Evolutionary conservation across 2,113 vertebrate genomes (phyloP).

Genomic region (Acrocephalus arundinaceus): DNA sequence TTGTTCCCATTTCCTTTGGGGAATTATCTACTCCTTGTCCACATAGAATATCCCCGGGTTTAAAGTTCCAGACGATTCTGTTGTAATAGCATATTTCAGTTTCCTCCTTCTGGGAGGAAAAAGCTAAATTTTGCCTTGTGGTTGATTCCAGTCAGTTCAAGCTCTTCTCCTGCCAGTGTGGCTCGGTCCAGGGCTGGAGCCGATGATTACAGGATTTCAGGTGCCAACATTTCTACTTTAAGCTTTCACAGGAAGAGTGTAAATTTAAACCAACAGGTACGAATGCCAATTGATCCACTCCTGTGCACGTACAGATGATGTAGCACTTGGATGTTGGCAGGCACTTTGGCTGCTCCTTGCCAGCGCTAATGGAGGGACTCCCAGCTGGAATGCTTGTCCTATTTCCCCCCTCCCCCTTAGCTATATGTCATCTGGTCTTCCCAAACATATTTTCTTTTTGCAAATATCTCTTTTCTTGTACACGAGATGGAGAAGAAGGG

Average conservation of each 20-base stretch:
- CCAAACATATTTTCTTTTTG: not conserved
- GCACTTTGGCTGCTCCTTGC: slow-evolving; percentile 5
- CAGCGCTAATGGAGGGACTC: slow-evolving; percentile 65
- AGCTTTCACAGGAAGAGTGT: slow-evolving; percentile 46
- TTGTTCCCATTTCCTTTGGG: not conserved
- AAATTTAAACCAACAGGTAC: slow-evolving; percentile 51
- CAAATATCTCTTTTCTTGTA: not conserved
- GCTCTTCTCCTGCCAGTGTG: not conserved
- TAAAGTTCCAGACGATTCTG: not conserved
- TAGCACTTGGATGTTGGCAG: slow-evolving; percentile 44
- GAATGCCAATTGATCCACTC: slow-evolving; percentile 19
- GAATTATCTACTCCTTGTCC: not conserved
- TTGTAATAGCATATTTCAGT: not conserved
- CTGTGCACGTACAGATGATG: slow-evolving; percentile 34
- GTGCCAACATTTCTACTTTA: slow-evolving; percentile 36
- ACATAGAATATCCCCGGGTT: not conserved
- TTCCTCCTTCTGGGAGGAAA: not conserved
- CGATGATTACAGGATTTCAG: not conserved
- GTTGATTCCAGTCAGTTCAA: not conserved
- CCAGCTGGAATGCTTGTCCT: slow-evolving; percentile 14
- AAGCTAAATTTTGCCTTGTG: not conserved
- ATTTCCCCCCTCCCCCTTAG: not conserved
- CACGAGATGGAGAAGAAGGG: not conserved
- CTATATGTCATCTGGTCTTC: not conserved
- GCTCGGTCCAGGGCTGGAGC: not conserved